Conservation (phyloP, 1,140 invertebrate species). For the Zaprionus lachaisei region DNA sequence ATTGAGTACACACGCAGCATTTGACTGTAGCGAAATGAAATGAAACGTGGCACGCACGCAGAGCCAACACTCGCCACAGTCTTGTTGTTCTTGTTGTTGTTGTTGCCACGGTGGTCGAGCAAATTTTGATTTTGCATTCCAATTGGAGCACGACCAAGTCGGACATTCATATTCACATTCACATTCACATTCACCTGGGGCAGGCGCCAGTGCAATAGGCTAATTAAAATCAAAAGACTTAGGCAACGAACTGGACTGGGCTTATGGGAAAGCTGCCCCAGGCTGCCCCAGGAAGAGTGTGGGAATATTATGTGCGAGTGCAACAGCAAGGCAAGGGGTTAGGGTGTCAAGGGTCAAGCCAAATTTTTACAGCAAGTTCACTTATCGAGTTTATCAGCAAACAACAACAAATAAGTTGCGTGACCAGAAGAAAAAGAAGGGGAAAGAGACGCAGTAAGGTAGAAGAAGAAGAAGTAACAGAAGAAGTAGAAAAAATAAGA, state of each 20-base stretch:
- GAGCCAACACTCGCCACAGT: conserved; percentile 1
- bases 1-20: conserved; percentile 80
- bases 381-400: conserved; percentile 53
- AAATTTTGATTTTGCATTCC: conserved; percentile 77
- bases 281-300: neutral
- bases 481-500: neutral
- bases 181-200: conserved; percentile 62
- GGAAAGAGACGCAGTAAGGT: neutral
- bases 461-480: neutral
- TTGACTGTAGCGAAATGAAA: conserved; percentile 82
- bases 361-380: conserved; percentile 12
- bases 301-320: conserved; percentile 10
- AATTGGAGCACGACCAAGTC: conserved; percentile 76
- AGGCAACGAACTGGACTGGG: conserved; percentile 31
- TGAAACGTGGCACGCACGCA: conserved; percentile 78
- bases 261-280: neutral
- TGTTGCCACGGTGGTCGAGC: conserved; percentile 67
- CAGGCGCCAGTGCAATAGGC: conserved; percentile 48
- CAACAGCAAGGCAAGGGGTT: no score
- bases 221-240: conserved; percentile 68
- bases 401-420: conserved; percentile 75
- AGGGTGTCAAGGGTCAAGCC: conserved; percentile 38
- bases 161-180: conserved; percentile 2
- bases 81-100: conserved; percentile 16
- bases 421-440: conserved; percentile 24